Base-by-base conservation (phyloP, 2,888 invertebrate species). In the Spisula subtruncata region DNA sequence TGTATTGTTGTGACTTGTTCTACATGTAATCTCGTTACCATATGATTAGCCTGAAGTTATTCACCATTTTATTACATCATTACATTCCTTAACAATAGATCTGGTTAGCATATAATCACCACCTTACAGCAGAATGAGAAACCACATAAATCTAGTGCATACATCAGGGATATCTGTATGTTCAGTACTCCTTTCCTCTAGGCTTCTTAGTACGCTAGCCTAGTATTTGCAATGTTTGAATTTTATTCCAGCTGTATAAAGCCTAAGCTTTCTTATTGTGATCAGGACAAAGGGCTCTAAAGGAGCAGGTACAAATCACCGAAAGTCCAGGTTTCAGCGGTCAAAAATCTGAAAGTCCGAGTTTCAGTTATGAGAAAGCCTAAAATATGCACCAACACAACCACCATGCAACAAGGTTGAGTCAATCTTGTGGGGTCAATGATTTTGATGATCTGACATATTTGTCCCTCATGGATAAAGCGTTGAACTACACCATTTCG, bases 131-230 rank as follows among this genome's bases (percentile, higher is more conserved):
- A 35, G 35, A 75, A 75, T 32, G 18, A 12, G 4, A 18, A 75
- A 75, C 75, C 29, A 75, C 75, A 75, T 75, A 75, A 75, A 75
- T 75, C 75, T 75, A 32, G 75, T 75, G 75, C 35, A 75, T 35
- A 4, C 75, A 75, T 35, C 6, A 35, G 75, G 75, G 75, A 75
- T 75, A 18, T 75, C 75, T 75, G 75, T 32, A 35, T 6, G 32
- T 32, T 32, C 75, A 16, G 14, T 5, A 75, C 18, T 16, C 16
- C 16, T 35, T 18, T 35, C 32, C 75, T 5, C 25, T 12, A 8
- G 29, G 35, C 32, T 35, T 75, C 32, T 41, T 41, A 41, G 4
- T 41, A 41, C 41, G 8, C 41, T 41, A 41, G n/a, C 16, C 41
- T 41, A 41, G n/a, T 32, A 75, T 32, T 75, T 75, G 32, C 35